phyloP scores from a whole-genome alignment of 2,113 vertebrate genomes.

The Dryoscopus gambensis region DNA sequence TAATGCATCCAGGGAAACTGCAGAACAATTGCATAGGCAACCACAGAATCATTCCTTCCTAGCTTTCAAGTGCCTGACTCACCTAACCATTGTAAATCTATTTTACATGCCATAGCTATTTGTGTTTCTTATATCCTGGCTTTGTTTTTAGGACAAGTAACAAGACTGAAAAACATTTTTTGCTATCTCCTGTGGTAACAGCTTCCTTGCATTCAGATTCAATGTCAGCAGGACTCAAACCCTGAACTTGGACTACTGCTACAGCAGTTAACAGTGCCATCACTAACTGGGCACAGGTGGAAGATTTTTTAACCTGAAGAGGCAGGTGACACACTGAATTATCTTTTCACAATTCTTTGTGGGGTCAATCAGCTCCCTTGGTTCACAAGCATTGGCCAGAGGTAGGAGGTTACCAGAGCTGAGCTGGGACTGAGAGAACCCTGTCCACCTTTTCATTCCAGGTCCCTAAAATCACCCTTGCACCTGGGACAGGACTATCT shows the following conservation, averaged over 20 bases:
- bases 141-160: conserved; percentile 36
- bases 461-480: not conserved
- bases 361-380: not conserved
- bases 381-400: not conserved
- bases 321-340: not conserved
- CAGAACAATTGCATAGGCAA: not conserved
- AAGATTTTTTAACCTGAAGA: not conserved
- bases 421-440: not conserved
- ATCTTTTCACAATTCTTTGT: not conserved
- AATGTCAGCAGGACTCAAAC: not conserved
- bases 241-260: not conserved
- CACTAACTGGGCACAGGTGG: not conserved
- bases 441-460: not conserved
- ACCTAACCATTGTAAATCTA: not conserved
- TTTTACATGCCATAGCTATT: conserved; percentile 29
- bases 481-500: not conserved
- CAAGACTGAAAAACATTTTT: conserved; percentile 9
- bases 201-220: conserved; percentile 36
- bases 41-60: not conserved
- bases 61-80: not conserved
- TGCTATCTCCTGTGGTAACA: not conserved
- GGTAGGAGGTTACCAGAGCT: not conserved
- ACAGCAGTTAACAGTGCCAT: not conserved
- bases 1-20: not conserved
- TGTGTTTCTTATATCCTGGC: conserved; percentile 38